phyloP scores from a whole-genome alignment of 2,888 invertebrate genomes.

The Ecdyonurus torrentis region DNA sequence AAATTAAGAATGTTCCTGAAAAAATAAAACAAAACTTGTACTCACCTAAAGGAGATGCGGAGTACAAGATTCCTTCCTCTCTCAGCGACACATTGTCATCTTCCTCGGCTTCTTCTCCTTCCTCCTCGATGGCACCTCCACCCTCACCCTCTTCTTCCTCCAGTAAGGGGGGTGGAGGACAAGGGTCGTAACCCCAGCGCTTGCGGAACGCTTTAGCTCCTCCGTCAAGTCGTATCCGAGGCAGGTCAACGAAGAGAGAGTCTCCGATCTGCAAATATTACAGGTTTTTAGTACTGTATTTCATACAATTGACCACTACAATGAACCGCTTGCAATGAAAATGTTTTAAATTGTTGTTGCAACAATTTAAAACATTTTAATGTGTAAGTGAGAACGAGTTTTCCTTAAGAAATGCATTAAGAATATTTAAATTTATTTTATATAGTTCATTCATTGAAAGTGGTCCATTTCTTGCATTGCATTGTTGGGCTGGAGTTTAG shows the following conservation, averaged over 20 bases:
- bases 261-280: slow-evolving; percentile 34
- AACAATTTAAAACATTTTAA: too few relatives aligned
- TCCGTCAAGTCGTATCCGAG: slow-evolving; percentile 50
- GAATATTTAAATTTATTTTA: too few relatives aligned
- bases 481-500: too few relatives aligned
- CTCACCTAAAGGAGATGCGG: slow-evolving; percentile 38
- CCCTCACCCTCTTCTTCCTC: slow-evolving; percentile 44
- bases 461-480: too few relatives aligned
- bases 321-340: too few relatives aligned
- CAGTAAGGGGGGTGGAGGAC: slow-evolving; percentile 46
- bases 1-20: background rate
- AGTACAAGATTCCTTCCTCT: slow-evolving; percentile 34
- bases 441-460: too few relatives aligned
- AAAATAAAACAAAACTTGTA: slow-evolving; percentile 11
- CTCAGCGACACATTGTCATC: slow-evolving; percentile 39
- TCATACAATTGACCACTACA: too few relatives aligned
- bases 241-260: slow-evolving; percentile 39
- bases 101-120: slow-evolving; percentile 43
- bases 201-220: slow-evolving; percentile 42
- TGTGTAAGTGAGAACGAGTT: too few relatives aligned
- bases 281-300: too few relatives aligned
- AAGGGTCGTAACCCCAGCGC: slow-evolving; percentile 44
- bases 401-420: too few relatives aligned
- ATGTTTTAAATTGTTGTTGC: too few relatives aligned
- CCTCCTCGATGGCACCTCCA: slow-evolving; percentile 27